A percentile compares a stretch with the other conserved stretches of the same genome.
These are phyloP conservation scores for Dolichoris vasculosae DNA, from an alignment of 1,140 invertebrate genomes.

Conservation along the genomic window DNA sequence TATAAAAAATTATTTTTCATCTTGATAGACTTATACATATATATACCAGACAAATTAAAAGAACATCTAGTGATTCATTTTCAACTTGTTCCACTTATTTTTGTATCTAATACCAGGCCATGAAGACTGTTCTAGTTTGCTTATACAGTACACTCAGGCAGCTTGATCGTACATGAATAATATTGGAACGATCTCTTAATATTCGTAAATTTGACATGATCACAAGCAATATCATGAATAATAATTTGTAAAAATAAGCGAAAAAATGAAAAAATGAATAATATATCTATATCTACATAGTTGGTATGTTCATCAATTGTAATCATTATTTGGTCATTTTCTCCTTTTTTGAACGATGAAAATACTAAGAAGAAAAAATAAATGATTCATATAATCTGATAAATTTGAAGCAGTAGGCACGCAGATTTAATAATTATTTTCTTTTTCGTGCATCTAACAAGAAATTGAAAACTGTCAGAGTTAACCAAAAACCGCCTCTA, in stretches of 20 bases:
- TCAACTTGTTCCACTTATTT: neutral
- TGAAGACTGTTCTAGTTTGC: constrained; percentile 30
- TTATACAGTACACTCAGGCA: constrained; percentile 25
- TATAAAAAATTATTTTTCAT: neutral
- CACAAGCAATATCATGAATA: neutral
- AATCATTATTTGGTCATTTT: neutral
- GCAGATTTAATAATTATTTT: neutral
- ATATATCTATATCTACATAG: neutral
- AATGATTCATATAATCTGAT: neutral
- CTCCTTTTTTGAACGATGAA: neutral
- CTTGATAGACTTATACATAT: constrained; percentile 1
- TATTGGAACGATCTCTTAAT: neutral
- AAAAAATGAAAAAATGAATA: neutral
- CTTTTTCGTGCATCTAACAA: neutral
- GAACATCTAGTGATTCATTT: neutral
- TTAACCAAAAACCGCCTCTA: neutral
- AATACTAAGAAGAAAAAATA: neutral
- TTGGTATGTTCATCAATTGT: neutral
- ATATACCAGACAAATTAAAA: constrained; percentile 23
- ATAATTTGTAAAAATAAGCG: too few species aligned
- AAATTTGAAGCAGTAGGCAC: neutral
- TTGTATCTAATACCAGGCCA: neutral
- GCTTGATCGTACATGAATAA: neutral
- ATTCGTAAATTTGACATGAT: neutral
- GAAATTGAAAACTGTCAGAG: neutral